Evolutionary conservation across 2,113 vertebrate species (phyloP), one percentile per base, ranked within the genome.

Genomic region (Chamaetylas fuelleborni): DNA sequence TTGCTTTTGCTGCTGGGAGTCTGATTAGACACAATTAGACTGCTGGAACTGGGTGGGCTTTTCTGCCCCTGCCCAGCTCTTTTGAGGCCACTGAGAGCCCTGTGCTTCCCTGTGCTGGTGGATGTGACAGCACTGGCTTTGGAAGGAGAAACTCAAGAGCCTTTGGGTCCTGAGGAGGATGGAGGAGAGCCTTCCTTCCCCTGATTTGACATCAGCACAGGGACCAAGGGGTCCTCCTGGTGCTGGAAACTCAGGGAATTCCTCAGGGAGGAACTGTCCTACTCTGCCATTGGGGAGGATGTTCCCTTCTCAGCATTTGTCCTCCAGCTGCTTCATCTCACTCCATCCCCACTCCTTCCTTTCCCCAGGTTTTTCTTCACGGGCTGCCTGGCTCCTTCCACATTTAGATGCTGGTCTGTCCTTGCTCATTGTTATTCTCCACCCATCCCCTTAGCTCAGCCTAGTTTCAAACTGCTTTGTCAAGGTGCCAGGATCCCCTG

Each of bases 371-470:
- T 47, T 80, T 34, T 81, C 76, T 69, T 28, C 42, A 11, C n/a
- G 45, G 31, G 29, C 60, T 86, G 45, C 74, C 85, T 88, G 16
- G 8, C 25, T 94, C 51, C 67, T 31, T 82, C 42, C 54, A 45
- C 74, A 65, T 90, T 92, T 73, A 72, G 62, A 90, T 86, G 54
- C 86, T 82, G 50, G 47, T 38, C 82, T 86, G 51, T 58, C 86
- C 88, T 82, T 57, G 74, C 81, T 94, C 92, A 95, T 86, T 91
- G 79, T 81, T 90, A 82, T 94, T 96, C 90, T 65, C 54, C 70
- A 60, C 43, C 79, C 88, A 45, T 81, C 71, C 50, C 83, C 80
- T 92, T 25, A 83, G 91, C 82, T 93, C 88, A 95, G 86, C 67
- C 51, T n/a, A n/a, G 67, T 78, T 92, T 83, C 72, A 62, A 92